A percentile compares a stretch with the other conserved stretches of the same genome.
Conservation (phyloP, 1,140 invertebrate species). For the Phymastichus coffea region DNA sequence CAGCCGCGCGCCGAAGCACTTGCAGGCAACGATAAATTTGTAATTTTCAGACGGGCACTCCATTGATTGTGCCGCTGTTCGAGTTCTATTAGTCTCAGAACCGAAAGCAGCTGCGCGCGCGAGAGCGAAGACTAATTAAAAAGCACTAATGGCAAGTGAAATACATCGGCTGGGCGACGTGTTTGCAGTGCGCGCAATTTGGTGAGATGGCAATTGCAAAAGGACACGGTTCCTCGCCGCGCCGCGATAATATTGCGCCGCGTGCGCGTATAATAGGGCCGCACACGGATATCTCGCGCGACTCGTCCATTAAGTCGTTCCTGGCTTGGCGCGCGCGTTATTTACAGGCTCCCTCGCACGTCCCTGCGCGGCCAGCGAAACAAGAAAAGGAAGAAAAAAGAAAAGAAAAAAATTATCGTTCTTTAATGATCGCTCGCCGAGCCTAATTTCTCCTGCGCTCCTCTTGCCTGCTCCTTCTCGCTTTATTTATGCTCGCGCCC, state of each 20-base stretch:
- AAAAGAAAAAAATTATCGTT: constrained; percentile 1
- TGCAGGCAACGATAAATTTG: too few relatives aligned
- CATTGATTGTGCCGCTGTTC: too few relatives aligned
- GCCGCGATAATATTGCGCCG: background rate
- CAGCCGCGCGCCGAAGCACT: too few relatives aligned
- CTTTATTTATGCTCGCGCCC: background rate
- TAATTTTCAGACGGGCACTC: too few relatives aligned
- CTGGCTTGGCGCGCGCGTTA: background rate
- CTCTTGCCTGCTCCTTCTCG: background rate
- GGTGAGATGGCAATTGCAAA: background rate
- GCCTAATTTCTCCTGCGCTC: constrained; percentile 4
- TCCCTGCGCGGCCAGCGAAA: background rate
- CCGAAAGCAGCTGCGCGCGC: too few relatives aligned
- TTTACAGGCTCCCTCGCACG: background rate
- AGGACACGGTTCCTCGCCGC: too few relatives aligned
- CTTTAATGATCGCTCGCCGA: constrained; percentile 1
- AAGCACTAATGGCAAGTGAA: too few relatives aligned
- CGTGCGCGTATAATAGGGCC: background rate
- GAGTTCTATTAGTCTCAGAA: too few relatives aligned
- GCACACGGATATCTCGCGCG: background rate
- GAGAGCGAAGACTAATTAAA: too few relatives aligned
- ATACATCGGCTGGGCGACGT: too few relatives aligned
- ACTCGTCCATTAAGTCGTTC: constrained; percentile 7
- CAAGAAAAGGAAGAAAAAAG: too few relatives aligned
- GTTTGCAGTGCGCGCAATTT: background rate